phyloP scores from a whole-genome alignment of 2,797 vertebrate species.

The Mormyrops boulengeri region DNA sequence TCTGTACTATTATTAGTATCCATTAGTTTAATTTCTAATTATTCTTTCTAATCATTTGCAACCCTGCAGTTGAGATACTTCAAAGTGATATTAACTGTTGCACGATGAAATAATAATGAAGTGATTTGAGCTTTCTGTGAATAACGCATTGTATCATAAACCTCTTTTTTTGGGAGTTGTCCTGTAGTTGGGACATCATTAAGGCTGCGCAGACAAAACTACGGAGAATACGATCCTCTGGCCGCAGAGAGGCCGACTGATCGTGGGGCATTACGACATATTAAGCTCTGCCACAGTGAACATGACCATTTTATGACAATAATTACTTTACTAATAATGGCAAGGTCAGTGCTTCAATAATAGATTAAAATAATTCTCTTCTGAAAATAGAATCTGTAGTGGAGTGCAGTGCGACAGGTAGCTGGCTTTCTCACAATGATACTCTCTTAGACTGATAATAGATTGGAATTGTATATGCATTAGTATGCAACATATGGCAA shows the following conservation, averaged over 20 bases:
- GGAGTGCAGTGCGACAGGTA: background rate
- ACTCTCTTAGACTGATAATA: background rate
- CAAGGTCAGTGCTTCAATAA: background rate
- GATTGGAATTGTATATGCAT: background rate
- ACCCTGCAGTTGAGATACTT: background rate
- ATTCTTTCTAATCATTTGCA: background rate
- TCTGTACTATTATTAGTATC: background rate
- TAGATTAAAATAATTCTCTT: background rate
- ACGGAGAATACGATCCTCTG: background rate
- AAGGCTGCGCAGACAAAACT: background rate
- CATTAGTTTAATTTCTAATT: background rate
- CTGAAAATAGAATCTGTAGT: background rate
- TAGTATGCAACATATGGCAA: background rate
- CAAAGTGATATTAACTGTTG: background rate
- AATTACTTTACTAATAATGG: background rate
- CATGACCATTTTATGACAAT: background rate
- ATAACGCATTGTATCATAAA: background rate
- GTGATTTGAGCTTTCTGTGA: background rate
- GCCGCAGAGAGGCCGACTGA: background rate
- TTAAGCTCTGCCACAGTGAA: background rate
- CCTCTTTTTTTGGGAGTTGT: background rate
- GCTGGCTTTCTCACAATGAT: background rate
- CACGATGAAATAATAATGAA: background rate
- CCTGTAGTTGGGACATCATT: background rate
- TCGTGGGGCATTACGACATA: background rate